Conservation (phyloP, 2,888 invertebrate species). For the Epinotia ramella region DNA sequence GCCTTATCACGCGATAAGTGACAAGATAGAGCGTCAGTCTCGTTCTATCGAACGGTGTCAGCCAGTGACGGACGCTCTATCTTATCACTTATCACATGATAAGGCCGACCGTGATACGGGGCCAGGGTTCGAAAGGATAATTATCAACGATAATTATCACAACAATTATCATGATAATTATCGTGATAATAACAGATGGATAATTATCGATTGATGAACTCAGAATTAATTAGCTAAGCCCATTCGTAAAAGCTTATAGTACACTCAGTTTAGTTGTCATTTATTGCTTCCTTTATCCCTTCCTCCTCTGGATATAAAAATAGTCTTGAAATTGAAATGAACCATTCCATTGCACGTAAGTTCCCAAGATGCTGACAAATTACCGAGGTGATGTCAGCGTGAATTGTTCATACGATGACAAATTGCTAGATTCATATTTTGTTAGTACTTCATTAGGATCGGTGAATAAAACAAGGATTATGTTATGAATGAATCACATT, state of each 20-base stretch:
- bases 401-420: constrained; percentile 24
- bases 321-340: constrained; percentile 6
- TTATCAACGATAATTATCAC: too few relatives aligned
- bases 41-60: too few relatives aligned
- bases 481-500: neutral
- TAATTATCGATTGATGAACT: too few relatives aligned
- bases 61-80: too few relatives aligned
- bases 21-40: too few relatives aligned
- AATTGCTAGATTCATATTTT: constrained; percentile 30
- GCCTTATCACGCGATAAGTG: too few relatives aligned
- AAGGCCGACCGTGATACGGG: too few relatives aligned
- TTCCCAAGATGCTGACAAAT: constrained; percentile 23
- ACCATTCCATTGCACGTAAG: neutral
- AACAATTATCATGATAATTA: too few relatives aligned
- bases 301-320: constrained; percentile 18
- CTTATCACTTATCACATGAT: too few relatives aligned
- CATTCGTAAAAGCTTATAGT: neutral
- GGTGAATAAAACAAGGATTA: neutral
- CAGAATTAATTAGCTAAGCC: neutral
- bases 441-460: constrained; percentile 3
- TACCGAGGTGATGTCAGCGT: constrained; percentile 33
- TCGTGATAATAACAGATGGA: too few relatives aligned
- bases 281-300: constrained; percentile 3
- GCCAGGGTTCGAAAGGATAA: too few relatives aligned
- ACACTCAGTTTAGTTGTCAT: neutral